These are phyloP conservation scores for Melopsittacus undulatus DNA, from an alignment of 2,797 vertebrate species.

Conservation along the genomic window DNA sequence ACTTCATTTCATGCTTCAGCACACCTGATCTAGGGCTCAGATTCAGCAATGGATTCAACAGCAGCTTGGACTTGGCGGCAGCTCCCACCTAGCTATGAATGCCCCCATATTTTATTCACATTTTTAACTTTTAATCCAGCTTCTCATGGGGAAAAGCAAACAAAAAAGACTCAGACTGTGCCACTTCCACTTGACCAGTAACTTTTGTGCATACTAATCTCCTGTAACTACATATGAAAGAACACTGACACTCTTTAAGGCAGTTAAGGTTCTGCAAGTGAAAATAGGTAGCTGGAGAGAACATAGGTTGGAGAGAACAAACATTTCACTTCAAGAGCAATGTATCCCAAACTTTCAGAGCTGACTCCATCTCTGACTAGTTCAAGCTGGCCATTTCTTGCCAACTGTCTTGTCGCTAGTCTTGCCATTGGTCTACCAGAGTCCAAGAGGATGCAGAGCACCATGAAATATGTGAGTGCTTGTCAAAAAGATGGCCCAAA, in stretches of 20 bases:
- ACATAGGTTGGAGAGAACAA: not conserved
- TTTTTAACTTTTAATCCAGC: not conserved
- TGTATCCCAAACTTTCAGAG: not conserved
- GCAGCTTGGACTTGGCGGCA: not conserved
- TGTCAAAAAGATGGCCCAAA: slow-evolving; percentile 63
- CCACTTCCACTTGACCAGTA: not conserved
- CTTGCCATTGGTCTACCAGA: not conserved
- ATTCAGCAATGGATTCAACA: not conserved
- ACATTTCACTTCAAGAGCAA: not conserved
- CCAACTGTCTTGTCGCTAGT: not conserved
- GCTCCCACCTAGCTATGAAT: not conserved
- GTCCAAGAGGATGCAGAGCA: not conserved
- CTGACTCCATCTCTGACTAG: not conserved
- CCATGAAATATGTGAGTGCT: slow-evolving; percentile 46
- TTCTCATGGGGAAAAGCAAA: not conserved
- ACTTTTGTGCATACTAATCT: not conserved
- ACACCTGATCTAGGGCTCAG: not conserved
- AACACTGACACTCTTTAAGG: not conserved
- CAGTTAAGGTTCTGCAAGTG: not conserved
- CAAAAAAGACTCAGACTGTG: not conserved
- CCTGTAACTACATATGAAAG: not conserved
- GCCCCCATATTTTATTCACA: not conserved
- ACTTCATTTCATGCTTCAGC: slow-evolving; percentile 25
- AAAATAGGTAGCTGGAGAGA: not conserved
- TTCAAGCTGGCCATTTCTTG: not conserved